Evolutionary conservation across 2,888 invertebrate genomes (phyloP), one percentile per base, ranked within the genome.

Genomic region (Cryptops parisi): DNA sequence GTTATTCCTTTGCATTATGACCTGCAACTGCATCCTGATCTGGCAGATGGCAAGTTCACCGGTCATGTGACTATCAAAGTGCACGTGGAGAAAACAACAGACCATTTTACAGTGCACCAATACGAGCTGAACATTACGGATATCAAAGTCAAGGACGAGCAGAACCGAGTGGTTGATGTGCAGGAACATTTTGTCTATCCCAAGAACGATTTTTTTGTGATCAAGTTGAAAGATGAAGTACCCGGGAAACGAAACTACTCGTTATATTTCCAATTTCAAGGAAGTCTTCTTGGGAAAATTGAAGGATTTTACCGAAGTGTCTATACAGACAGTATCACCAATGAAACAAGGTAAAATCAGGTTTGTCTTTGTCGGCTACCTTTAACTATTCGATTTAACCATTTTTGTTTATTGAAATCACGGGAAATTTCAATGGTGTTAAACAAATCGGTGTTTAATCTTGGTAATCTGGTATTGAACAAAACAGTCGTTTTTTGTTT

Each of bases 241-340:
- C 6, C 9, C 22, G 22, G 55, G 26, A n/a, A n/a, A n/a, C 73
- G 78, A 1, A 68, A 68, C 52, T 79, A 79, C 63, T 67, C 69
- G 15, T 64, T 84, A 15, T 64, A 68, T 41, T 73, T 84, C 44
- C 68, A 76, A 38, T 86, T 80, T 62, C 68, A 69, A 56, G 84
- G 84, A 0, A 73, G 74, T 57, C 72, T 83, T 64, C 76, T 74
- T 24, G 73, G 76, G 57, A 77, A 78, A 58, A 80, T 84, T 62
- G 78, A 81, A 53, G 85, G 85, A 3, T 74, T 85, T 53, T 86
- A 85, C 65, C 76, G 76, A 59, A 84, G 84, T 55, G 73, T 71
- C 4, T 79, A 84, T 58, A 21, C 25, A n/a, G 51, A 52, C 25
- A 15, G 47, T 3, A 24, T 9, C 5, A 47, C 17, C 23, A 51